Conservation (phyloP, 2,797 vertebrate genomes). For the Hippocampus kuda region DNA sequence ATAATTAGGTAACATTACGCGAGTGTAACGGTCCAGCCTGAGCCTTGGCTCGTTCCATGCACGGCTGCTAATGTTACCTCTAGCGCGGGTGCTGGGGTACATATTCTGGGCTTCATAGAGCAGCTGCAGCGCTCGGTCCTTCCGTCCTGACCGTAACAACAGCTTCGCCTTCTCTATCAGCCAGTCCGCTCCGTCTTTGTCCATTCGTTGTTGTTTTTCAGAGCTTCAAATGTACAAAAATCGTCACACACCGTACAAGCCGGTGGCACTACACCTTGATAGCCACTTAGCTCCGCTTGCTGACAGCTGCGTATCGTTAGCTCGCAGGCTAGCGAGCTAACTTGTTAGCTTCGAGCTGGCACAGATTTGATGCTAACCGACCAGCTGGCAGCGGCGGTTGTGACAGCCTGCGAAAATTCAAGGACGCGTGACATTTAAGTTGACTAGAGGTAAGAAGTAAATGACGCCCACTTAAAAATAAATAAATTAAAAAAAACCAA, state of each 20-base stretch:
- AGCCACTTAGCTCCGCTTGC: conserved; percentile 39
- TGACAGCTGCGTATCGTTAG: conserved; percentile 45
- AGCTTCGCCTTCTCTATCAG: conserved; percentile 74
- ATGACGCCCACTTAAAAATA: neutral
- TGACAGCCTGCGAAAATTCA: conserved; percentile 20
- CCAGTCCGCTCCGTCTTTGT: conserved; percentile 70
- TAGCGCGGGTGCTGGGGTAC: conserved; percentile 68
- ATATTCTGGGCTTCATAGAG: conserved; percentile 69
- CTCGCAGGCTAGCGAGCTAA: conserved; percentile 10
- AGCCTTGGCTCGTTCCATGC: conserved; percentile 16
- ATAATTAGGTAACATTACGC: neutral
- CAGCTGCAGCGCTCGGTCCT: conserved; percentile 68
- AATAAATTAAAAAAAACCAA: no score
- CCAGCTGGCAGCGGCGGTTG: neutral
- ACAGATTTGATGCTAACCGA: conserved; percentile 19
- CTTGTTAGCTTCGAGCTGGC: conserved; percentile 17
- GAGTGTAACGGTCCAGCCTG: neutral
- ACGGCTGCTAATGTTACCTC: conserved; percentile 66
- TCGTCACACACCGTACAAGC: conserved; percentile 5
- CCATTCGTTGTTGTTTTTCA: conserved; percentile 39
- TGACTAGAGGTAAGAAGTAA: neutral
- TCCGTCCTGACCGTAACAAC: conserved; percentile 70
- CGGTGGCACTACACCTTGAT: conserved; percentile 18
- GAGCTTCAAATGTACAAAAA: neutral
- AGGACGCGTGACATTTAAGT: conserved; percentile 2